Evolutionary conservation across 30 jellyfish, hydroid and myxozoan species (phyloP).

Genomic region (Sanderia malayensis): DNA sequence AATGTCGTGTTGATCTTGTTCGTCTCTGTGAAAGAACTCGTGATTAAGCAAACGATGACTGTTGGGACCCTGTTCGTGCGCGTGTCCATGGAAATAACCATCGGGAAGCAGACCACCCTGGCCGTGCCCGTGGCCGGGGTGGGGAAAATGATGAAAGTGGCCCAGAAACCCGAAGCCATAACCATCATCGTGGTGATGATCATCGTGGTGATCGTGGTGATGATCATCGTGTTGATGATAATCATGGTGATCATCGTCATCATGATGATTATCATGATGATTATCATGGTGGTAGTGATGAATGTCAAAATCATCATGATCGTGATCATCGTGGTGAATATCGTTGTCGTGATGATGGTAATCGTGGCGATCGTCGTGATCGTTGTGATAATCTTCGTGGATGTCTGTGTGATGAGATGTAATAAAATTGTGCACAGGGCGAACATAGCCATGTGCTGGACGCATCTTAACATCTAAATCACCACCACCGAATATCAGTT

Average conservation of each 20-base stretch:
- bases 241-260: slow-evolving; percentile 59
- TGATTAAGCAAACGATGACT: too few relatives aligned
- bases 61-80: too few relatives aligned
- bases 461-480: slow-evolving; percentile 85
- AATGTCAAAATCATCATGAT: slow-evolving; percentile 36
- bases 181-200: slow-evolving; percentile 66
- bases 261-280: slow-evolving; percentile 71
- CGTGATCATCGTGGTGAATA: slow-evolving; percentile 48
- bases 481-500: slow-evolving; percentile 79
- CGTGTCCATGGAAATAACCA: slow-evolving; percentile 45
- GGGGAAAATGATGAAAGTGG: slow-evolving; percentile 59
- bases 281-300: slow-evolving; percentile 60
- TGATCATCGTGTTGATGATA: slow-evolving; percentile 70
- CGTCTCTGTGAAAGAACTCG: too few relatives aligned
- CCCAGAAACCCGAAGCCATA: slow-evolving; percentile 72
- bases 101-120: slow-evolving; percentile 25
- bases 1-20: too few relatives aligned
- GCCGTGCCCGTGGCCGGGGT: slow-evolving; percentile 43
- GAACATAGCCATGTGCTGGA: slow-evolving; percentile 85
- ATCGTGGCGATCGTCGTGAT: slow-evolving; percentile 50
- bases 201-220: slow-evolving; percentile 29
- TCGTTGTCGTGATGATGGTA: slow-evolving; percentile 56
- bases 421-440: slow-evolving; percentile 67
- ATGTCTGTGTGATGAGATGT: slow-evolving; percentile 26
- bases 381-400: slow-evolving; percentile 53